Base-by-base conservation (phyloP, 2,113 vertebrate species). In the Centrocercus urophasianus region DNA sequence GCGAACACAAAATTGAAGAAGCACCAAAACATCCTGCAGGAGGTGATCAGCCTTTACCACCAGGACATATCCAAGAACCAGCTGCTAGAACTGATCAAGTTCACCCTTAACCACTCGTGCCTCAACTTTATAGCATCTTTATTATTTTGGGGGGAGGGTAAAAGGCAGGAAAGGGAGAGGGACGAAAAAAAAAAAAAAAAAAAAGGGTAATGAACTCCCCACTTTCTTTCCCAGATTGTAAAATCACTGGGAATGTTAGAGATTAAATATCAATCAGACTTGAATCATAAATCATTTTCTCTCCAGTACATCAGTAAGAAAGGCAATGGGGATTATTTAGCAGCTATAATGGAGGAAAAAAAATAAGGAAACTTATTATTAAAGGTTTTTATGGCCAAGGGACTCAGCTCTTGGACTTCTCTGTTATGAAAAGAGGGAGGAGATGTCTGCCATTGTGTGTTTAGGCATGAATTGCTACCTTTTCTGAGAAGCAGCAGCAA, bases 51-150 rank as follows among this genome's bases (percentile, higher is more conserved):
- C 86, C 63, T 95, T 87, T 97, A 74, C 97, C 96, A 77, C 93
- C 97, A 84, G 92, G 94, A 91, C 96, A 96, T 3, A 52, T 77
- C 47, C 94, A 91, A 72, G 97, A 97, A 88, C 45, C 94, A 92
- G 75, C 91, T 94, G 88, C 91, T 67, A 81, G 92, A 89, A 95
- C 82, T 69, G 91, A 96, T 81, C 71, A 85, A 83, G 81, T 95
- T 95, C 96, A 97, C 32, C 69, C 91, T 95, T 96, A 96, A 95
- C 93, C 96, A 95, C 79, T 88, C 34, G 96, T 98, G 96, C 90
- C 95, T 98, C 95, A 88, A 86, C 45, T 92, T 95, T 91, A 92
- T 95, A 94, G 74, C 79, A 94, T 92, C 92, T 65, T 92, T 89
- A 91, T 92, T 94, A 86, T 91, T 90, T 32, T 84, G 86, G 75